A percentile compares a stretch with the other conserved stretches of the same genome.
These are phyloP conservation scores for Ditula angustiorana DNA, from an alignment of 2,888 invertebrate species.

Conservation along the genomic window DNA sequence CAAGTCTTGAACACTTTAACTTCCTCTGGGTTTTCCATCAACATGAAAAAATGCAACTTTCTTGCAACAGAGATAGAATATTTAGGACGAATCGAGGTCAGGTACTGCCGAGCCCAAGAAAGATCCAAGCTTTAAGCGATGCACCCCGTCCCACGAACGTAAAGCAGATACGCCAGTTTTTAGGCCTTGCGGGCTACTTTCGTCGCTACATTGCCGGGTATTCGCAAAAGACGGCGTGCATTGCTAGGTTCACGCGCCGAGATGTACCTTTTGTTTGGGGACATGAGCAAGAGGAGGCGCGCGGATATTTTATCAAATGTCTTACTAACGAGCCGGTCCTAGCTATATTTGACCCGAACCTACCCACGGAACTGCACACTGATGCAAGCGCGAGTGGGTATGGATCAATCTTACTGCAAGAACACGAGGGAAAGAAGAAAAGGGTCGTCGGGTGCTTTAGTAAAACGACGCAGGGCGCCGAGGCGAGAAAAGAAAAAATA, in stretches of 20 bases:
- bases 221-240: conserved; percentile 25
- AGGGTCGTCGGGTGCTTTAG: too few species aligned
- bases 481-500: too few species aligned
- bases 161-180: conserved; percentile 46
- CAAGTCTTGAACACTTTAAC: conserved; percentile 15
- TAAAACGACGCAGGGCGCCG: too few species aligned
- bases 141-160: conserved; percentile 43
- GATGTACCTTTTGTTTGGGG: conserved; percentile 4
- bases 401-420: conserved; percentile 14
- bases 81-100: conserved; percentile 33
- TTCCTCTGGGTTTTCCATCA: conserved; percentile 30
- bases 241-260: conserved; percentile 8
- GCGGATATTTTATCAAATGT: not conserved
- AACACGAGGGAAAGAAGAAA: too few species aligned
- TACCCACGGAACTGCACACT: conserved; percentile 12
- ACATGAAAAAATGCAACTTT: conserved; percentile 30
- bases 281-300: not conserved
- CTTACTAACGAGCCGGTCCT: conserved; percentile 14
- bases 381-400: conserved; percentile 13
- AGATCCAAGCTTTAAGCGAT: conserved; percentile 45
- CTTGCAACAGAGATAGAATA: conserved; percentile 34
- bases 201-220: conserved; percentile 42
- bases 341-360: conserved; percentile 6
- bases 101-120: conserved; percentile 45
- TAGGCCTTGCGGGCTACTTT: conserved; percentile 47